phyloP scores from a whole-genome alignment of 1,140 invertebrate species.

The Aplysia californica region DNA sequence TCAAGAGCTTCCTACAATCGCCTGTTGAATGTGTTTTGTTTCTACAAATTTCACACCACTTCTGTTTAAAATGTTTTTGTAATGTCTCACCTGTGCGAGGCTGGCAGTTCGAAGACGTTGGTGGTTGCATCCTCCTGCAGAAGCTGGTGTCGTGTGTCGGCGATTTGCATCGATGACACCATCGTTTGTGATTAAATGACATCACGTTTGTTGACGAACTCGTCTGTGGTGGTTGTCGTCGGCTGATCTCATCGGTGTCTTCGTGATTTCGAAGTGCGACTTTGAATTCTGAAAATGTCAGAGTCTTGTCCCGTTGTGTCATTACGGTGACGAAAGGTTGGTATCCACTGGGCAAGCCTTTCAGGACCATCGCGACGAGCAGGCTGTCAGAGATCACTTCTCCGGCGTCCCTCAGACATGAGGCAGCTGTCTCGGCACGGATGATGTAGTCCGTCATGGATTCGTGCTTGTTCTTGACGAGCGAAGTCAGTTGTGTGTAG shows the following conservation, averaged over 20 bases:
- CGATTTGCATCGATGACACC: background rate
- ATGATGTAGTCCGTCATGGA: constrained; percentile 35
- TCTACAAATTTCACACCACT: constrained; percentile 5
- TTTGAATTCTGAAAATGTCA: constrained; percentile 32
- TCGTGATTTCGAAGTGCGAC: constrained; percentile 28
- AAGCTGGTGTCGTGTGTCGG: background rate
- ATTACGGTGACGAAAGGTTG: constrained; percentile 29
- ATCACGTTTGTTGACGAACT: background rate
- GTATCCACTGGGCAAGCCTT: constrained; percentile 32
- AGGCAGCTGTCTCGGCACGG: constrained; percentile 32
- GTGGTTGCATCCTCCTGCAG: background rate
- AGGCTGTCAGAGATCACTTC: constrained; percentile 36
- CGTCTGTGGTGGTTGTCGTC: background rate
- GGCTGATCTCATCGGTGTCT: constrained; percentile 25
- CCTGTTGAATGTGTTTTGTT: background rate
- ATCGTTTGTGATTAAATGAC: background rate
- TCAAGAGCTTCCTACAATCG: background rate
- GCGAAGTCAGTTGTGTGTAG: constrained; percentile 35
- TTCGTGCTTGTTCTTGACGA: constrained; percentile 20
- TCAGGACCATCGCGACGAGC: constrained; percentile 36
- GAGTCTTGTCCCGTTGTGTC: constrained; percentile 20
- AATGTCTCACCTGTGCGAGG: background rate
- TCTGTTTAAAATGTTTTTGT: background rate
- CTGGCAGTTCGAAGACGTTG: background rate
- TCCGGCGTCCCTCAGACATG: constrained; percentile 16